Conservation (phyloP, 2,797 vertebrate species). For the Sebastolobus altivelis region DNA sequence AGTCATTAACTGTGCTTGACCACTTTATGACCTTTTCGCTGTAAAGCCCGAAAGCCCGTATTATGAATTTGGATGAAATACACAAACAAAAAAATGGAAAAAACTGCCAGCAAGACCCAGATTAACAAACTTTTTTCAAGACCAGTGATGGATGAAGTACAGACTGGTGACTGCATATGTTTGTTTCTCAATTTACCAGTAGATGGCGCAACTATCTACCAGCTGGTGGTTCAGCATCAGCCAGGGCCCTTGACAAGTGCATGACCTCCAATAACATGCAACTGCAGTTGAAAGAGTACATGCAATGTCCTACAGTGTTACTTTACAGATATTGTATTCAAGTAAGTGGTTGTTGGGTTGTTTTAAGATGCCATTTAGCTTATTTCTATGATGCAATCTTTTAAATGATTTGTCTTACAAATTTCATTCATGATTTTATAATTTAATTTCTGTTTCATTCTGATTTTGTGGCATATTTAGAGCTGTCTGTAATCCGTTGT, state of each 20-base stretch:
- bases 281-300: not conserved
- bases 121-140: not conserved
- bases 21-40: not conserved
- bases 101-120: not conserved
- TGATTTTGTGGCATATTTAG: not conserved
- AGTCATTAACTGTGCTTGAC: conserved; percentile 17
- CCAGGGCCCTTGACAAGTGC: not conserved
- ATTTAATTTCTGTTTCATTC: not conserved
- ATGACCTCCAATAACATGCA: not conserved
- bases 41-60: not conserved
- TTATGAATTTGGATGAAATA: not conserved
- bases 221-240: not conserved
- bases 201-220: conserved; percentile 64
- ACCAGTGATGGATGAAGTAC: not conserved
- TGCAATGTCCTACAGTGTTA: not conserved
- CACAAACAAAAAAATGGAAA: not conserved
- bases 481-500: not conserved
- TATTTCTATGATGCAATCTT: not conserved
- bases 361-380: not conserved
- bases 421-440: not conserved
- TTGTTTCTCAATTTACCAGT: conserved; percentile 44
- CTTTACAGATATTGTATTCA: not conserved
- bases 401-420: not conserved
- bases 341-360: not conserved
- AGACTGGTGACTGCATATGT: not conserved